A percentile compares a stretch with the other conserved stretches of the same genome.
Conservation (phyloP, 2,888 invertebrate genomes). For the Hybos culiciformis region DNA sequence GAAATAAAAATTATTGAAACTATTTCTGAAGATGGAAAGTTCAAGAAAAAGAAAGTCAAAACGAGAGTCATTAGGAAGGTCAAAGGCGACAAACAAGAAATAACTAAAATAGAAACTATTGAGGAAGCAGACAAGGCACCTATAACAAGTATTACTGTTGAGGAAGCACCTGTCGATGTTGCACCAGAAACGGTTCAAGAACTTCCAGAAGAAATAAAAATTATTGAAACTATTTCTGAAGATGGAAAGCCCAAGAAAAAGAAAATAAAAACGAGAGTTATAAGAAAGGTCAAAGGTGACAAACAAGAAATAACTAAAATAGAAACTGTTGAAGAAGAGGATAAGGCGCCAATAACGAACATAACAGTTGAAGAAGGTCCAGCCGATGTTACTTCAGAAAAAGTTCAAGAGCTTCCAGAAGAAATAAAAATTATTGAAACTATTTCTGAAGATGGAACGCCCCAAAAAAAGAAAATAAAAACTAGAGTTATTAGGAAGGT, state of each 20-base stretch:
- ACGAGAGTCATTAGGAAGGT: constrained; percentile 20
- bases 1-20: constrained; percentile 14
- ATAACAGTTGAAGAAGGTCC: constrained; percentile 18
- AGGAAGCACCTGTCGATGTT: constrained; percentile 16
- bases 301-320: constrained; percentile 30
- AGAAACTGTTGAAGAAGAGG: constrained; percentile 31
- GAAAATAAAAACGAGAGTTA: constrained; percentile 26
- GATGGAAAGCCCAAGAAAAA: constrained; percentile 23
- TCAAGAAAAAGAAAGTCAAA: constrained; percentile 23
- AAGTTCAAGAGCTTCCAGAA: constrained; percentile 14
- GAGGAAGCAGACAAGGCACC: constrained; percentile 27
- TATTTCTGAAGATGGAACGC: constrained; percentile 7
- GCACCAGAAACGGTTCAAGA: constrained; percentile 14
- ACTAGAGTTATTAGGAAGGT: constrained; percentile 27
- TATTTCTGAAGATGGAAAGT: constrained; percentile 18
- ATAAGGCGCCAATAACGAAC: constrained; percentile 25
- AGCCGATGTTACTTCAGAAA: constrained; percentile 16
- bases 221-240: constrained; percentile 20
- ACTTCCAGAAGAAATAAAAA: constrained; percentile 20
- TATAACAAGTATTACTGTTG: constrained; percentile 23
- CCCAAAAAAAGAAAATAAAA: constrained; percentile 22
- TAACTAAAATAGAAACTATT: constrained; percentile 24
- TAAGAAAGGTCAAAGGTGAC: constrained; percentile 24
- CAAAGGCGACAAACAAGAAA: constrained; percentile 21
- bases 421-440: constrained; percentile 8